Evolutionary conservation across 2,797 vertebrate genomes (phyloP), one percentile per base, ranked within the genome.

Genomic region (Sebastes steindachneri): DNA sequence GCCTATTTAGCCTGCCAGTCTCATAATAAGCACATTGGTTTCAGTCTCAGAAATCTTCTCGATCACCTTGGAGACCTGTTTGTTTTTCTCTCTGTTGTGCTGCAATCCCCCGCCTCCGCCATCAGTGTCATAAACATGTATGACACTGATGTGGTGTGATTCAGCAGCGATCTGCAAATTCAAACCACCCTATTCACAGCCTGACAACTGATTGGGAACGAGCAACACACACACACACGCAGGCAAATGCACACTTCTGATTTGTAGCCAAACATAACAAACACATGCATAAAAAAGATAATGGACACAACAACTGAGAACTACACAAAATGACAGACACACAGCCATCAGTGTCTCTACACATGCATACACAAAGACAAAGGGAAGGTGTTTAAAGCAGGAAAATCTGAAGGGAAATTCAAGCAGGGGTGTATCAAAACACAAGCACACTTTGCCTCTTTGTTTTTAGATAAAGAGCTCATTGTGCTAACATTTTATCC

Each of bases 61-160:
- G 5, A 87, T 95, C 92, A 92, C 93, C 89, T 93, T 91, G 91
- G 92, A 92, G 92, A 94, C 92, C 90, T 92, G 89, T 94, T 95
- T 93, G 88, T 94, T 93, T 92, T 90, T 83, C 78, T 83, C 74
- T 63, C 84, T 79, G 64, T 80, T 89, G 72, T 80, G 78, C 73
- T 74, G 81, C 87, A 71, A 55, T 78, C 77, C 57, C 77, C 72
- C 88, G 77, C 88, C 92, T 89, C 88, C 55, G 5, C 88, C 86
- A 79, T 90, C 89, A 86, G 89, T 89, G 90, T 90, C 89, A 92
- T 89, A 92, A 88, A 91, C 90, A 89, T 83, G 86, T 83, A 87
- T 91, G 93, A 90, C 87, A 89, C 79, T 86, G 88, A 93, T 91
- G 86, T 83, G 84, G 81, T 82, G 87, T 88, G 93, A 93, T 92